Conservation (phyloP, 2,797 vertebrate species). For the Lagocephalus sceleratus region DNA sequence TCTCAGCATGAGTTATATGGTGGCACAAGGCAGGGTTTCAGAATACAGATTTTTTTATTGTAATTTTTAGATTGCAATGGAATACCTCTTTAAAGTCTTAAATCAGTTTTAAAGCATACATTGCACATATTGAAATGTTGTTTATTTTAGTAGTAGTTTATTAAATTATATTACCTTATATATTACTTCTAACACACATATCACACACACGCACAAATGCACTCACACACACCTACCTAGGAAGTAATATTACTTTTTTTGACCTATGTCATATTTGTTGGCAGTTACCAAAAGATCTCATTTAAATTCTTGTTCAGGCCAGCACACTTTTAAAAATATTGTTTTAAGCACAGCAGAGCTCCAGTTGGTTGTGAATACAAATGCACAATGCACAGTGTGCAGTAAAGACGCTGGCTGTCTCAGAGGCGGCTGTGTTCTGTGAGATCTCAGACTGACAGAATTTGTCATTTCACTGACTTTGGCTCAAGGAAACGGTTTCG, state of each 20-base stretch:
- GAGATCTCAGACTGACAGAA: constrained; percentile 51
- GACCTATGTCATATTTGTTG: constrained; percentile 14
- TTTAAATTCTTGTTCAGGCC: constrained; percentile 47
- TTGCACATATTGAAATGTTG: no score
- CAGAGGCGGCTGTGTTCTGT: constrained; percentile 29
- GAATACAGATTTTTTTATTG: no score
- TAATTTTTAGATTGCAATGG: no score
- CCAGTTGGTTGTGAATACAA: constrained; percentile 53
- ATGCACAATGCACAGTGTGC: constrained; percentile 33
- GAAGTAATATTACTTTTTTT: constrained; percentile 22
- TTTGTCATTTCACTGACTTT: constrained; percentile 61
- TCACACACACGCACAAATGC: neutral
- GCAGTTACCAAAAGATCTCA: no score
- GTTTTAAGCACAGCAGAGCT: constrained; percentile 52
- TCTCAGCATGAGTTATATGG: no score
- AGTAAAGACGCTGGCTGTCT: constrained; percentile 47
- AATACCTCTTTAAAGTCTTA: no score
- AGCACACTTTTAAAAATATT: constrained; percentile 52
- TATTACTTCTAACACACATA: neutral
- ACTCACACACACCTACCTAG: neutral
- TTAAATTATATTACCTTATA: no score
- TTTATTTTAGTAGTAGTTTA: constrained; percentile 1
- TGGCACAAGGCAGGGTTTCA: no score
- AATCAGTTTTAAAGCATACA: no score
- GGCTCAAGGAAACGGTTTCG: constrained; percentile 43